These are phyloP conservation scores for Brachionus plicatilis DNA, from an alignment of 1,140 invertebrate genomes.

Conservation along the genomic window DNA sequence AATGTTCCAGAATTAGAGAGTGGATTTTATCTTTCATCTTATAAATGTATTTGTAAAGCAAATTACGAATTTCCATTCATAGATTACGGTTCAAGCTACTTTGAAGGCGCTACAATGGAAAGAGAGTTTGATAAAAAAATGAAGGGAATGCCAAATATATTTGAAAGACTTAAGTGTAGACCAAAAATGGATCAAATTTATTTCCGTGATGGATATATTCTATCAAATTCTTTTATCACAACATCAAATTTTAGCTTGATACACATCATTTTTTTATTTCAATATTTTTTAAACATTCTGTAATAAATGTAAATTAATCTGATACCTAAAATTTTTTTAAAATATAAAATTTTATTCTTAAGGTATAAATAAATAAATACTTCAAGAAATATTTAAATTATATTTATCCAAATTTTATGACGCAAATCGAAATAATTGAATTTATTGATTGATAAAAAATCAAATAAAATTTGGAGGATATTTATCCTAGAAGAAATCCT, in stretches of 20 bases:
- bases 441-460: no score
- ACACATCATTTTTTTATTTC: neutral
- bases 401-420: no score
- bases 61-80: slow-evolving; percentile 39
- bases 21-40: slow-evolving; percentile 30
- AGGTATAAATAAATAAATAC: no score
- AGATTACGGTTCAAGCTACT: slow-evolving; percentile 40
- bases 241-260: neutral
- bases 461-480: no score
- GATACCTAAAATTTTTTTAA: no score
- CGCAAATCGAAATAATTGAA: no score
- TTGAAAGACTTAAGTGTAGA: slow-evolving; percentile 30
- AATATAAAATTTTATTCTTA: no score
- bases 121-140: slow-evolving; percentile 38
- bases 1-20: slow-evolving; percentile 34
- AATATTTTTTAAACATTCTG: neutral
- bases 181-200: neutral
- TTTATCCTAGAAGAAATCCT: no score
- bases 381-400: no score
- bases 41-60: slow-evolving; percentile 20
- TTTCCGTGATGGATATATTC: neutral
- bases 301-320: neutral
- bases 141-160: slow-evolving; percentile 31
- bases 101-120: slow-evolving; percentile 37
- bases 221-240: neutral